Evolutionary conservation across 2,113 vertebrate genomes (phyloP).

Genomic region (Caretta caretta): DNA sequence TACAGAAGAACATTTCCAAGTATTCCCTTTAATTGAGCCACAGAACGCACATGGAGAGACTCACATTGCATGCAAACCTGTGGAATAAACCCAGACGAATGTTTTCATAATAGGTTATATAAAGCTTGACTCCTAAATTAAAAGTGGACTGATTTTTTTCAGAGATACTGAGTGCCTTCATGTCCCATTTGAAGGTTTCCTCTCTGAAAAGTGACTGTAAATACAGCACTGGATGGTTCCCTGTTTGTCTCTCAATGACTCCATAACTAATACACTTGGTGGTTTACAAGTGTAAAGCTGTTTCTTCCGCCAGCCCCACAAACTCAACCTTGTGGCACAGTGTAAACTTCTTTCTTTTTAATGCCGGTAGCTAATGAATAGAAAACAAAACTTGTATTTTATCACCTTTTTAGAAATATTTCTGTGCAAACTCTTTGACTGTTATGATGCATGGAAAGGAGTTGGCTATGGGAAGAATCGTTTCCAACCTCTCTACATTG

Average conservation of each 20-base stretch:
- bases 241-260: background rate
- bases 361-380: rapidly evolving
- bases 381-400: background rate
- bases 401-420: background rate
- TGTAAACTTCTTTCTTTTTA: background rate
- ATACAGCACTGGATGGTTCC: background rate
- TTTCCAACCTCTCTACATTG: background rate
- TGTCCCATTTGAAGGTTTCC: background rate
- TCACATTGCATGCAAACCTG: background rate
- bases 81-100: background rate
- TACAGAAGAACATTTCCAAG: background rate
- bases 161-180: background rate
- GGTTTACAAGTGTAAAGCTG: background rate
- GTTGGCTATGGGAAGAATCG: background rate
- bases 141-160: background rate
- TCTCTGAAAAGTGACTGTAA: background rate
- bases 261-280: background rate
- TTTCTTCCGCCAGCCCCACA: background rate
- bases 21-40: background rate
- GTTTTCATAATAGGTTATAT: background rate
- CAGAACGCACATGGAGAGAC: background rate
- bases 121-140: background rate
- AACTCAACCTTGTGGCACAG: background rate
- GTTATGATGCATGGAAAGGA: background rate
- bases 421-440: background rate